Evolutionary conservation across 2,797 vertebrate species (phyloP).

Genomic region (Gymnothorax javanicus): DNA sequence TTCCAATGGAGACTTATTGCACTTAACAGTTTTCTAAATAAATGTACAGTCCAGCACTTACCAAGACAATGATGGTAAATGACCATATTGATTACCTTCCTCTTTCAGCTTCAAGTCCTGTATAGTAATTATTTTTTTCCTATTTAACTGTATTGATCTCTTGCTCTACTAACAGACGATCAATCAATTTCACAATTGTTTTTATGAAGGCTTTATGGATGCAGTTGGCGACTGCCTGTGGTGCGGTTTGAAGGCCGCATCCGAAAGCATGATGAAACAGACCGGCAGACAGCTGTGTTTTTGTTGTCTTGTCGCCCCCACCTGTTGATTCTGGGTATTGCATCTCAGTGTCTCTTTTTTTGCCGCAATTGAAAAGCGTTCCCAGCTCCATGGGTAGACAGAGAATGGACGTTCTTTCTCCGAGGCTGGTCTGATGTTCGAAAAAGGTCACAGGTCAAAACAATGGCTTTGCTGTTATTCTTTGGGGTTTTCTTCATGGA

Average conservation of each 20-base stretch:
- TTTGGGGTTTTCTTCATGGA: slow-evolving; percentile 5
- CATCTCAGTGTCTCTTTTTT: background rate
- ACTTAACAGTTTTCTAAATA: too few species aligned
- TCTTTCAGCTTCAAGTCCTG: slow-evolving; percentile 41
- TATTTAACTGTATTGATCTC: slow-evolving; percentile 36
- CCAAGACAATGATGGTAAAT: slow-evolving; percentile 39
- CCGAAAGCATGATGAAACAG: background rate
- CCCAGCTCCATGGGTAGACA: background rate
- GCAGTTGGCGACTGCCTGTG: slow-evolving; percentile 27
- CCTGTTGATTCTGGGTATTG: slow-evolving; percentile 48
- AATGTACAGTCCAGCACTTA: slow-evolving; percentile 18
- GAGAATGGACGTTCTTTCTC: slow-evolving; percentile 30
- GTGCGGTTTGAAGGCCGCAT: slow-evolving; percentile 19
- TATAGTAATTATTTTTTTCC: slow-evolving; percentile 38
- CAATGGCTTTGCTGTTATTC: background rate
- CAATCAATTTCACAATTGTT: slow-evolving; percentile 22
- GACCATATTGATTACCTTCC: slow-evolving; percentile 42
- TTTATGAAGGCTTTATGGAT: background rate
- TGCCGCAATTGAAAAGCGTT: background rate
- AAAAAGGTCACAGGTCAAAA: slow-evolving; percentile 3
- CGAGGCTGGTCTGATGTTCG: slow-evolving; percentile 2
- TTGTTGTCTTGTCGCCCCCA: slow-evolving; percentile 66
- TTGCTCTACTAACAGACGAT: slow-evolving; percentile 18
- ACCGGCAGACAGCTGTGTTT: slow-evolving; percentile 23
- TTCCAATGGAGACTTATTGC: too few species aligned